Percentiles rank a stretch among this genome's conserved stretches.
These are phyloP conservation scores for Carettochelys insculpta DNA, from an alignment of 2,113 vertebrate genomes.

Conservation along the genomic window DNA sequence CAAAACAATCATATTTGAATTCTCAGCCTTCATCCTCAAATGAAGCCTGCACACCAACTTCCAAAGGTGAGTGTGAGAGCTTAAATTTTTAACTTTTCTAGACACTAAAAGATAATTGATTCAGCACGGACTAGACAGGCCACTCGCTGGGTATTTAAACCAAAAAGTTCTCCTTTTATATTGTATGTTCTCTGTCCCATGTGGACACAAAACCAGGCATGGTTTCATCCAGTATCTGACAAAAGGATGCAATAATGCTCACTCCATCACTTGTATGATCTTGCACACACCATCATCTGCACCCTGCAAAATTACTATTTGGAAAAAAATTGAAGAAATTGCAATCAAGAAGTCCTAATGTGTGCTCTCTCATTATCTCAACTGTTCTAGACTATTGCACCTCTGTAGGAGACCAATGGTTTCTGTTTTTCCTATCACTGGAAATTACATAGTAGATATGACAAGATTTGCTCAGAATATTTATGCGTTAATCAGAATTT, in stretches of 20 bases:
- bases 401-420: fast-evolving
- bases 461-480: neutral
- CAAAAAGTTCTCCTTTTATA: neutral
- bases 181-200: neutral
- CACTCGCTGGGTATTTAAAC: neutral
- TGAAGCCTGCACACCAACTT: neutral
- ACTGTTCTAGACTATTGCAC: neutral
- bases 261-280: neutral
- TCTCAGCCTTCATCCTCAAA: neutral
- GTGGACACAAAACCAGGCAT: neutral
- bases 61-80: neutral
- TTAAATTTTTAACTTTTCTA: neutral
- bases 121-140: neutral
- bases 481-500: neutral
- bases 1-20: neutral
- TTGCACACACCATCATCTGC: neutral
- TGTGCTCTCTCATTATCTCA: neutral
- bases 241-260: neutral
- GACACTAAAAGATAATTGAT: neutral
- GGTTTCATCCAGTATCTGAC: neutral
- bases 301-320: neutral
- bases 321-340: no score
- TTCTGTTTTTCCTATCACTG: slow-evolving; percentile 42
- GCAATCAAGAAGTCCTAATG: no score
- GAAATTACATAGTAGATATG: neutral